Percentiles rank a stretch among this genome's conserved stretches.
Evolutionary conservation across 2,888 invertebrate species (phyloP).

Genomic region (Hydroisotoma schaefferi): DNA sequence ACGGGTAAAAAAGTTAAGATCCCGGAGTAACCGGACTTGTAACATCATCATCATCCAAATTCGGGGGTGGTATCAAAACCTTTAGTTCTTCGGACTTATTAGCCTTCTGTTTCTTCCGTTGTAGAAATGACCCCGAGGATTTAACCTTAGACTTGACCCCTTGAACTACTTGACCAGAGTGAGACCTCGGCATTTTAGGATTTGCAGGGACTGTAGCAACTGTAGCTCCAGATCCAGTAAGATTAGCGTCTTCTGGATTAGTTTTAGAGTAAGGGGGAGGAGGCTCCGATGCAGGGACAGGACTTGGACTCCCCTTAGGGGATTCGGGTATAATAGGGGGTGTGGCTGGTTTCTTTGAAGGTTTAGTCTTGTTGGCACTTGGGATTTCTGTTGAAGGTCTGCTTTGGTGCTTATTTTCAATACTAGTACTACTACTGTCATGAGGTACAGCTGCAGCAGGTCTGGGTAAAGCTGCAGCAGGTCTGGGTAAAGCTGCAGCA

Average conservation of each 20-base stretch:
- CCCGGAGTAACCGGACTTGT: conserved; percentile 30
- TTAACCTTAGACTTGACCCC: conserved; percentile 29
- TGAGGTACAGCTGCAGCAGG: neutral
- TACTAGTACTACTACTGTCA: too few species aligned
- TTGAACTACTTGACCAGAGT: neutral
- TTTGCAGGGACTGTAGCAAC: too few species aligned
- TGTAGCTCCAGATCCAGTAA: neutral
- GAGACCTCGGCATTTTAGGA: too few species aligned
- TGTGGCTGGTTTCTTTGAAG: too few species aligned
- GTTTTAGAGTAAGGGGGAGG: neutral
- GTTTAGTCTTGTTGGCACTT: neutral
- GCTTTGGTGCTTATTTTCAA: neutral
- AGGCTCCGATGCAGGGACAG: neutral
- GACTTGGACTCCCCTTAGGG: neutral
- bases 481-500: neutral
- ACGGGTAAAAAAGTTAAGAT: too few species aligned
- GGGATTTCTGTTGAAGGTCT: neutral
- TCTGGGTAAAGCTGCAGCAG: neutral
- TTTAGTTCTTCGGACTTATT: conserved; percentile 43
- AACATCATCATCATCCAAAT: conserved; percentile 37
- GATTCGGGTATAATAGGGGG: neutral
- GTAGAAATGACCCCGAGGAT: conserved; percentile 43
- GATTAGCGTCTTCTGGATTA: neutral
- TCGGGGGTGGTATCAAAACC: conserved; percentile 37
- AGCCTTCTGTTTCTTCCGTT: conserved; percentile 33